A percentile compares a stretch with the other conserved stretches of the same genome.
These are phyloP conservation scores for Pedetes capensis DNA, from an alignment of 2,113 vertebrate genomes.

Conservation along the genomic window DNA sequence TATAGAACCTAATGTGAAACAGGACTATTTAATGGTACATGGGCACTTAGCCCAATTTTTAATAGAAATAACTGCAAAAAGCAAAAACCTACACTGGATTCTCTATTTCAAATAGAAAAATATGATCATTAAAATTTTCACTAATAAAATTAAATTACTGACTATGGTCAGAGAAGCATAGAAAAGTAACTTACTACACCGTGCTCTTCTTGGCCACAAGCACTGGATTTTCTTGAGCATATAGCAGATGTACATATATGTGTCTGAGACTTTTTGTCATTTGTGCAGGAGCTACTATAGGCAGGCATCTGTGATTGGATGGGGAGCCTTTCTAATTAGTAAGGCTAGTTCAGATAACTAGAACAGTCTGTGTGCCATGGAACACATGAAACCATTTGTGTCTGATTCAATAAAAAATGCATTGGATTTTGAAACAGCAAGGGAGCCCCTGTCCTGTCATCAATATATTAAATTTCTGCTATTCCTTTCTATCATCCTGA, in stretches of 20 bases:
- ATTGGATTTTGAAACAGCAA: slow-evolving; percentile 4
- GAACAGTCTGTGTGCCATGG: not conserved
- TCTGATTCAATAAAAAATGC: not conserved
- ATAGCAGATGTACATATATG: no score
- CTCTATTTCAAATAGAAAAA: slow-evolving; percentile 6
- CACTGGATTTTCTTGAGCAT: not conserved
- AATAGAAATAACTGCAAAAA: slow-evolving; percentile 17
- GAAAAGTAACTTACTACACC: not conserved
- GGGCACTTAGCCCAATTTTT: not conserved
- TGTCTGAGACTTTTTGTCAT: not conserved
- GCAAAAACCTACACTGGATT: not conserved
- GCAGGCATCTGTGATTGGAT: not conserved
- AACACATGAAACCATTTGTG: not conserved
- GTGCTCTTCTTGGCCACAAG: not conserved
- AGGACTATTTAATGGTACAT: not conserved
- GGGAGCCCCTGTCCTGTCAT: not conserved
- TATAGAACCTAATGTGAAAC: not conserved
- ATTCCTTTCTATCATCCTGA: slow-evolving; percentile 18
- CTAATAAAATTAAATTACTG: not conserved
- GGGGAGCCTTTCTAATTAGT: slow-evolving; percentile 5
- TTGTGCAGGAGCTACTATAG: not conserved
- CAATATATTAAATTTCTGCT: not conserved
- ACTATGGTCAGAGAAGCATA: not conserved
- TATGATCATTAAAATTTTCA: not conserved
- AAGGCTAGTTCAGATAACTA: not conserved